phyloP scores from a whole-genome alignment of 2,888 invertebrate species.

The Leucophora obtusa region DNA sequence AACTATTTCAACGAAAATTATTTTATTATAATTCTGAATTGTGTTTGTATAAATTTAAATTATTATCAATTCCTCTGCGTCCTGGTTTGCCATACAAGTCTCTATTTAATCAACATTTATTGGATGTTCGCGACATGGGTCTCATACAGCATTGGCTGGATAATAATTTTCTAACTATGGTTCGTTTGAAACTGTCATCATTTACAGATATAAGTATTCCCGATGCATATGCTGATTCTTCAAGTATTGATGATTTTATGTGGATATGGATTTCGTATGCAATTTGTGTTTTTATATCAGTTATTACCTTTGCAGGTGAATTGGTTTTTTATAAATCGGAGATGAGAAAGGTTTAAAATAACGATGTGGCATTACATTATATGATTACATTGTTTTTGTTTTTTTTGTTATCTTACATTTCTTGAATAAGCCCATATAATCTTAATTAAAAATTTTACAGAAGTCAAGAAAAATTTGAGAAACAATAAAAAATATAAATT shows the following conservation, averaged over 20 bases:
- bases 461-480: no score
- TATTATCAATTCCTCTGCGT: conserved; percentile 43
- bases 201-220: conserved; percentile 46
- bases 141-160: conserved; percentile 55
- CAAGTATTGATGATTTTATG: conserved; percentile 39
- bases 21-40: conserved; percentile 50
- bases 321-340: neutral
- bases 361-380: no score
- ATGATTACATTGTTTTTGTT: no score
- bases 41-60: conserved; percentile 31
- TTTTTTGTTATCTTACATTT: no score
- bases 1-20: conserved; percentile 39
- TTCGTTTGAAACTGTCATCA: conserved; percentile 40
- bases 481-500: no score
- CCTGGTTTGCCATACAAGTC: conserved; percentile 54
- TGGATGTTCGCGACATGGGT: conserved; percentile 53
- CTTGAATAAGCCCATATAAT: no score
- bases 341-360: no score
- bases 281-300: neutral
- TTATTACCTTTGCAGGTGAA: conserved; percentile 30
- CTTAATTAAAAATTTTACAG: no score
- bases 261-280: conserved; percentile 57
- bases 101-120: conserved; percentile 52
- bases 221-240: conserved; percentile 10
- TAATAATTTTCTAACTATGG: conserved; percentile 53